Base-by-base conservation (phyloP, 2,113 vertebrate genomes). In the Grammomys dolichurus region DNA sequence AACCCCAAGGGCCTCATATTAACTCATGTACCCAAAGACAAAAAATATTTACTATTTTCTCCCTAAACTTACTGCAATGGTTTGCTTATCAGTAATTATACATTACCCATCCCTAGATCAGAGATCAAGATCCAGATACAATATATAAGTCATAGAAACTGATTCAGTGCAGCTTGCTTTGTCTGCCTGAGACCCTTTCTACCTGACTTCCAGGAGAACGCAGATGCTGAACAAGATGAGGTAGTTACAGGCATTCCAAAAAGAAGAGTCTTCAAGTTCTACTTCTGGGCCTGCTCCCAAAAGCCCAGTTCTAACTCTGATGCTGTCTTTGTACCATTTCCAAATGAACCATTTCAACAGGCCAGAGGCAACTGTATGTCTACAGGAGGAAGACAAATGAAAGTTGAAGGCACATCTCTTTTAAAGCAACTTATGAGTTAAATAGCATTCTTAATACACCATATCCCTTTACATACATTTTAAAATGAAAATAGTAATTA, bases 231-330 rank as follows among this genome's bases (percentile, higher is more conserved):
- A 12, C 12, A 76, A 76, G 48, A n/a, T 40, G n/a, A 82, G 7
- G 17, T 8, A 26, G 63, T 9, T 8, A 40, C 4, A 51, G 12
- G 1, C 4, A 36, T n/a, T 40, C 33, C 33, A 26, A 8, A 26
- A 10, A 11, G 46, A n/a, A 43, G 14, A 40, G 11, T 1, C 14
- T 40, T 63, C 3, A 20, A 0, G 10, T 36, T 1, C 3, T 58
- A 6, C 46, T 4, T 67, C 51, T 19, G 0, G 51, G 28, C 11
- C 10, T 58, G 7, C 2, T 5, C 69, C 4, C n/a, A 63, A 11
- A 36, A 85, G 56, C 33, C 54, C 14, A 72, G 3, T 1, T 60
- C 4, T 48, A 60, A 54, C 54, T 76, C 33, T 69, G n/a, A 36
- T 4, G 6, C 5, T 51, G n/a, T 69, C 17, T 89, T 54, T 46